These are phyloP conservation scores for Sycobia sp. DNA, from an alignment of 1,140 invertebrate species.

Conservation along the genomic window DNA sequence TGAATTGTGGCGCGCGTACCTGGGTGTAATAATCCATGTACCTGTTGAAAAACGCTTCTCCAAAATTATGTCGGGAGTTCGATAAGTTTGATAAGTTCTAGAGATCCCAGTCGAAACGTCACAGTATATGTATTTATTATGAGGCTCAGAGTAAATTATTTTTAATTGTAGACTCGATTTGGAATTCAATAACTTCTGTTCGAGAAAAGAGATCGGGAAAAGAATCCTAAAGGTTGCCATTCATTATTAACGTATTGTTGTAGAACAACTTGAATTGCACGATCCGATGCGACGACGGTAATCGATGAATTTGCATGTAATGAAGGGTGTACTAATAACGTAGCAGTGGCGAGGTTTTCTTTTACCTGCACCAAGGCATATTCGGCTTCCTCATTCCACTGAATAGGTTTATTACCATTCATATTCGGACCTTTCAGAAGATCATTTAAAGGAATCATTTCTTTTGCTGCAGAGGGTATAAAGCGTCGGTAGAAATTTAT, in stretches of 20 bases:
- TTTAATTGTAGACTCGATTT: not conserved
- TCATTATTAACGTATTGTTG: not conserved
- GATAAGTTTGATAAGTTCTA: not conserved
- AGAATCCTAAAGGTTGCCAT: not conserved
- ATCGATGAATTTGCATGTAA: not conserved
- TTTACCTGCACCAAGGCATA: no score
- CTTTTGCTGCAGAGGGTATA: no score
- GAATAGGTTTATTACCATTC: no score
- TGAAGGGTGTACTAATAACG: not conserved
- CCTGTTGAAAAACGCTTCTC: not conserved
- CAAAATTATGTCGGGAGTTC: not conserved
- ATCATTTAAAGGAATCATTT: no score
- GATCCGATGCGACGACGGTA: not conserved
- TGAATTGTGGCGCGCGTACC: not conserved
- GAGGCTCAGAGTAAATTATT: not conserved
- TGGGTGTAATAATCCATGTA: not conserved
- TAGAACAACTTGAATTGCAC: not conserved
- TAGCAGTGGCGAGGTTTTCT: not conserved
- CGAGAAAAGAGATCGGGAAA: constrained; percentile 8
- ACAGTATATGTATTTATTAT: not conserved
- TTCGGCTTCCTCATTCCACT: no score
- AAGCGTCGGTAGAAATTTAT: no score
- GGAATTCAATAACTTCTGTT: not conserved
- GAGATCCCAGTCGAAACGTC: not conserved
- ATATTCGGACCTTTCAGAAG: no score